Conservation (phyloP, 2,113 vertebrate species). For the Pimephales promelas region DNA sequence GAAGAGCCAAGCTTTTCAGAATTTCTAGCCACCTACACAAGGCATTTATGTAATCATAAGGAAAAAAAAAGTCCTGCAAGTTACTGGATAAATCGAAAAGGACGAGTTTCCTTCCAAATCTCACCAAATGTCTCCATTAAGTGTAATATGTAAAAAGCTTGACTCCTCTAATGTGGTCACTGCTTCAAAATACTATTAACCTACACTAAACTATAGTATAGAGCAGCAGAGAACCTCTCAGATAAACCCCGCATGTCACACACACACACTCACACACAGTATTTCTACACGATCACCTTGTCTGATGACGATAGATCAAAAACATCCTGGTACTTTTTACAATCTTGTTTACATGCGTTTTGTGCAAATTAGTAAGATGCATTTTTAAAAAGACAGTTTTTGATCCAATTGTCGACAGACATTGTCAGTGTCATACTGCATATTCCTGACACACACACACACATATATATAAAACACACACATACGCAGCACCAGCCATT, state of each 20-base stretch:
- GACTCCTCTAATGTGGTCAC: conserved; percentile 47
- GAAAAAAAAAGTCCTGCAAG: not conserved
- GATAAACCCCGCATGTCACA: conserved; percentile 24
- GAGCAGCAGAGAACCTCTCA: conserved; percentile 6
- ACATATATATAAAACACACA: conserved; percentile 22
- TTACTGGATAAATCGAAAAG: not conserved
- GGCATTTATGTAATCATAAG: conserved; percentile 5
- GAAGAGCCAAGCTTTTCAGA: conserved; percentile 48
- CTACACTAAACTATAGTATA: conserved; percentile 22
- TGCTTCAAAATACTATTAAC: not conserved
- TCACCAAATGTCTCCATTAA: conserved; percentile 2
- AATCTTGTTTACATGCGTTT: not conserved
- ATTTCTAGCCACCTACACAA: not conserved
- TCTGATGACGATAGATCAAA: conserved; percentile 52
- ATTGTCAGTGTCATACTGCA: conserved; percentile 10
- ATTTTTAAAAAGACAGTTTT: conserved; percentile 20
- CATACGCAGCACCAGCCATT: conserved; percentile 49
- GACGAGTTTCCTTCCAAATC: not conserved
- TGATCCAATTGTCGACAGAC: conserved; percentile 52
- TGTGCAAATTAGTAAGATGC: not conserved
- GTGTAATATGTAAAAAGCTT: conserved; percentile 12
- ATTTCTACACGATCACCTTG: not conserved
- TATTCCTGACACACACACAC: conserved; percentile 28
- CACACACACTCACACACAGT: conserved; percentile 9
- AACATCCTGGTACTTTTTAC: not conserved